Conservation (phyloP, 2,888 invertebrate species). For the Sinhomidia bicolor region DNA sequence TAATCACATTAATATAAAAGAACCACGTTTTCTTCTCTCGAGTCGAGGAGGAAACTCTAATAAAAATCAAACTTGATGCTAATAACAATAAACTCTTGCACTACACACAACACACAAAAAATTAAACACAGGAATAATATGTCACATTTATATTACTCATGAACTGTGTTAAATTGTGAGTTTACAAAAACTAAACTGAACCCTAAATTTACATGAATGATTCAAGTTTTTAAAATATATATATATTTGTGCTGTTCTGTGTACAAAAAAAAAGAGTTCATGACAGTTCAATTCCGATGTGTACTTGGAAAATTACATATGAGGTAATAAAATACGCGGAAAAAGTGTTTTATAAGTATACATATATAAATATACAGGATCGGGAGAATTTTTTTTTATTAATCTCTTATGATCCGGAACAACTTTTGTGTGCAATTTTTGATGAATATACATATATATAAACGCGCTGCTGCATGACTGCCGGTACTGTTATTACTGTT, state of each 20-base stretch:
- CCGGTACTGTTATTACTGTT: constrained; percentile 30
- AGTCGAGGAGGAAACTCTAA: constrained; percentile 36
- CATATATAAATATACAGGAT: constrained; percentile 65
- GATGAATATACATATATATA: background rate
- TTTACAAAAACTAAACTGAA: constrained; percentile 14
- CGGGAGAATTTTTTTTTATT: too few relatives aligned
- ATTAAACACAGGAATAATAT: background rate
- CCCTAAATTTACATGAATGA: background rate
- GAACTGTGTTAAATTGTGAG: constrained; percentile 29
- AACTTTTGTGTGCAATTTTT: constrained; percentile 58
- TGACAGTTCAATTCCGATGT: constrained; percentile 62
- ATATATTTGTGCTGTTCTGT: background rate
- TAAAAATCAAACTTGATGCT: constrained; percentile 19
- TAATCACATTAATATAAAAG: constrained; percentile 57
- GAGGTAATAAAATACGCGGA: background rate
- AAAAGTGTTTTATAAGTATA: too few relatives aligned
- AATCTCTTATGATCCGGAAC: constrained; percentile 73
- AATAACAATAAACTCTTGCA: too few relatives aligned
- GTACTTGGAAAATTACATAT: constrained; percentile 14
- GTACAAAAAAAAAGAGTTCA: constrained; percentile 23
- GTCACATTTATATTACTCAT: background rate
- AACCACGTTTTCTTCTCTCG: constrained; percentile 8
- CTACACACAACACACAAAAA: constrained; percentile 1
- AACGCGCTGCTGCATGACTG: background rate
- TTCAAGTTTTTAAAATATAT: background rate